These are phyloP conservation scores for Andrena camellia DNA, from an alignment of 2,888 invertebrate species.

Conservation along the genomic window DNA sequence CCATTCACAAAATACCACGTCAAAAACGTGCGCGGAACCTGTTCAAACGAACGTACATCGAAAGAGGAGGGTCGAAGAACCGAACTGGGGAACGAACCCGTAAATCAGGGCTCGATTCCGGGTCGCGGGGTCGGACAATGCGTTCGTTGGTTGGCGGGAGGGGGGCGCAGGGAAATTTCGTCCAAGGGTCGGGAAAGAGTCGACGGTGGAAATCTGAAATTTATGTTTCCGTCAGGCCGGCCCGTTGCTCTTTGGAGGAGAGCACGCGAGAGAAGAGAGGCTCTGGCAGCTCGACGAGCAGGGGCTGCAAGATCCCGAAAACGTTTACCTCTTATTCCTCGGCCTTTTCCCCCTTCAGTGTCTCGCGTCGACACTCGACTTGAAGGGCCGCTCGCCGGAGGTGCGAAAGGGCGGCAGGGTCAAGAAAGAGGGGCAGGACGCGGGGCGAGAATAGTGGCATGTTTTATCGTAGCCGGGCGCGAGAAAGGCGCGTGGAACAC, in stretches of 20 bases:
- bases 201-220: constrained; percentile 51
- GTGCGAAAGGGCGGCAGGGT: background rate
- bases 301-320: constrained; percentile 65
- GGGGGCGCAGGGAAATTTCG: constrained; percentile 16
- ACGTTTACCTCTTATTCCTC: constrained; percentile 64
- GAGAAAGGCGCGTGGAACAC: background rate
- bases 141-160: constrained; percentile 5
- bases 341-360: constrained; percentile 11
- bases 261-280: constrained; percentile 16
- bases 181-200: constrained; percentile 23
- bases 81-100: constrained; percentile 15
- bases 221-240: constrained; percentile 51
- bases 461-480: constrained; percentile 22
- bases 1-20: background rate
- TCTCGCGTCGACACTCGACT: constrained; percentile 42
- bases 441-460: background rate
- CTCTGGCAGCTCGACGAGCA: constrained; percentile 47
- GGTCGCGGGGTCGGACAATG: constrained; percentile 38
- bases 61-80: background rate
- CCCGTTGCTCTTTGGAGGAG: constrained; percentile 24
- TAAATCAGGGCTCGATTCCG: constrained; percentile 49
- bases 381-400: constrained; percentile 25
- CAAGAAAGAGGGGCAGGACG: background rate
- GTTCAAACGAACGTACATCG: constrained; percentile 10
- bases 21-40: constrained; percentile 4